phyloP scores from a whole-genome alignment of 1,140 invertebrate species.

The Diprion similis region DNA sequence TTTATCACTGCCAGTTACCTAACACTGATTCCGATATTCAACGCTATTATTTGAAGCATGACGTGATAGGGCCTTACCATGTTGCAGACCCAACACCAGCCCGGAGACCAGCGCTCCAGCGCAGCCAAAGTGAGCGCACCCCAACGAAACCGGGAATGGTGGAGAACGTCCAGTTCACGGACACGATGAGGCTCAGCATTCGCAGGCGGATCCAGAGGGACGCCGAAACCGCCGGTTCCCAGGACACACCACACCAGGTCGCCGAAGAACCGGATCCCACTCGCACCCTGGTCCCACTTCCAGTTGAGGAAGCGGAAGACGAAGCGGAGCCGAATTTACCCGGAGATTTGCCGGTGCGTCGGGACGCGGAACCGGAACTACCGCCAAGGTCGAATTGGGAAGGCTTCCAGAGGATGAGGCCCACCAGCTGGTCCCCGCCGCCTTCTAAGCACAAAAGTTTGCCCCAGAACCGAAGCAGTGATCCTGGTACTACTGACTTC shows the following conservation, averaged over 20 bases:
- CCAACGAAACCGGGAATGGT: conserved; percentile 40
- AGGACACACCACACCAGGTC: not conserved
- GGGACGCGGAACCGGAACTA: conserved; percentile 22
- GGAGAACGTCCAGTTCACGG: conserved; percentile 62
- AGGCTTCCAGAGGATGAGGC: conserved; percentile 51
- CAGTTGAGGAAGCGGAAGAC: conserved; percentile 2
- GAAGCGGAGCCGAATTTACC: not conserved
- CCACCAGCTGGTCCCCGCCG: conserved; percentile 56
- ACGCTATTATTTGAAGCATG: too few species aligned
- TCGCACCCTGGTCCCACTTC: too few species aligned
- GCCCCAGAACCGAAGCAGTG: conserved; percentile 32
- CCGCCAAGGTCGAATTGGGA: conserved; percentile 26
- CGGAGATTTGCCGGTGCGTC: not conserved
- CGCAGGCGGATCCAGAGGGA: conserved; percentile 57
- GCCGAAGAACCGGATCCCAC: not conserved
- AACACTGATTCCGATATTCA: too few species aligned
- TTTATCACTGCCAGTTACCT: too few species aligned
- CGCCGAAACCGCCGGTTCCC: conserved; percentile 11
- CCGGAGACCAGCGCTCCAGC: conserved; percentile 14
- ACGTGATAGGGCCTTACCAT: too few species aligned
- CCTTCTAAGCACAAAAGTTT: conserved; percentile 41
- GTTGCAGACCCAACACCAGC: too few species aligned
- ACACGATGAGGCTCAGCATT: conserved; percentile 81
- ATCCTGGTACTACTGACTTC: conserved; percentile 27
- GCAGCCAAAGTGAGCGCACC: conserved; percentile 55